Base-by-base conservation (phyloP, 2,888 invertebrate genomes). In the Ctena decussata region DNA sequence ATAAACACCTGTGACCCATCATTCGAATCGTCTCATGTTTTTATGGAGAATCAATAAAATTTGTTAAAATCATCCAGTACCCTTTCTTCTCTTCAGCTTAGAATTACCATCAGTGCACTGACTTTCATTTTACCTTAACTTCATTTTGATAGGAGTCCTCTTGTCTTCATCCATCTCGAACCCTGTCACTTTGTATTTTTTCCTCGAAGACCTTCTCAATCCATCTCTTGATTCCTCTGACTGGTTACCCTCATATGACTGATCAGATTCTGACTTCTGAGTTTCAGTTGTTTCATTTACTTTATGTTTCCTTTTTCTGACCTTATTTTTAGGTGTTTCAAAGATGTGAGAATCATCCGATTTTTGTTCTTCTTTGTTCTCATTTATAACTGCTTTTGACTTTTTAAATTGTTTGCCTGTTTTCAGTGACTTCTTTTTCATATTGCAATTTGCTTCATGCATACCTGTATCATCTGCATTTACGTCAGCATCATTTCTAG, bases 121-220 rank as follows among this genome's bases (percentile, higher is more conserved):
- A n/a, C n/a, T n/a, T n/a, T n/a, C n/a, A n/a, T n/a, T n/a, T 65
- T 79, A 91, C 91, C 91, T 86, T 8, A 92, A 76, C 77, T 91
- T 91, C 32, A 92, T 89, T 71, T 91, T 90, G 27, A 92, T 92
- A 12, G 91, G 92, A 12, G 92, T 91, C 76, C 78, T 86, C 24
- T 79, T 86, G 41, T 89, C 87, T 12, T 86, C 85, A 84, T 89
- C 91, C 81, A 91, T 89, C 69, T 89, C 89, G 27, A 92, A 84
- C 30, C 84, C 84, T 53, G 86, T 84, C 2, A 92, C 92, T 72
- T 87, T 90, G 85, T 92, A 92, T 76, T 87, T 89, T 27, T 84
- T 84, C 49, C 90, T 73, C 27, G 77, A 65, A n/a, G 90, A 87
- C 49, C 80, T 80, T 65, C 89, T 79, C 24, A 82, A 70, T 27